Percentiles rank a stretch among this genome's conserved stretches.
phyloP scores from a whole-genome alignment of 2,888 invertebrate species.

The Yponomeuta plumbellus region DNA sequence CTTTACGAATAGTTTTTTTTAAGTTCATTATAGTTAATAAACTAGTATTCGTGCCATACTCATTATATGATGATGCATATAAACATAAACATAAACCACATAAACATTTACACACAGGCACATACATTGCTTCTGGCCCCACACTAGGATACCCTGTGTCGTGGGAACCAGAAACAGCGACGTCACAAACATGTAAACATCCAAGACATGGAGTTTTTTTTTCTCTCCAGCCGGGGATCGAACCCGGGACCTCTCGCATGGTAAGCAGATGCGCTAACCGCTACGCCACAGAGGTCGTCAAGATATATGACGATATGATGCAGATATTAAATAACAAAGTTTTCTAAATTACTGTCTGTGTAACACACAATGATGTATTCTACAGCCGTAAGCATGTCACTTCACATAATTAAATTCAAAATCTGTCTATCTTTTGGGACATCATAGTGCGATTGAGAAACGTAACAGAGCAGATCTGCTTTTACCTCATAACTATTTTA shows the following conservation, averaged over 20 bases:
- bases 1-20: not conserved
- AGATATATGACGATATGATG: no score
- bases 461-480: slow-evolving; percentile 9
- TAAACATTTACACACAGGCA: no score
- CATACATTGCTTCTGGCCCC: no score
- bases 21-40: not conserved
- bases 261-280: no score
- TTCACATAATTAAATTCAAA: slow-evolving; percentile 4
- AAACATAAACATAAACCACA: no score
- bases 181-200: no score
- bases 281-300: no score
- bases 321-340: not conserved
- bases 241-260: no score
- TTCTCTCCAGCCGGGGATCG: no score
- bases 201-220: no score
- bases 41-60: not conserved
- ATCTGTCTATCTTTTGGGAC: slow-evolving; percentile 40
- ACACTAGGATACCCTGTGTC: no score
- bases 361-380: slow-evolving; percentile 46
- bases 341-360: slow-evolving; percentile 3
- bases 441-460: slow-evolving; percentile 27
- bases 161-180: no score
- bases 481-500: slow-evolving; percentile 11
- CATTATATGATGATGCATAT: not conserved
- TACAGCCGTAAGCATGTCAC: slow-evolving; percentile 26